A percentile compares a stretch with the other conserved stretches of the same genome.
phyloP scores from a whole-genome alignment of 2,113 vertebrate species.

The Ibidorhyncha struthersii region DNA sequence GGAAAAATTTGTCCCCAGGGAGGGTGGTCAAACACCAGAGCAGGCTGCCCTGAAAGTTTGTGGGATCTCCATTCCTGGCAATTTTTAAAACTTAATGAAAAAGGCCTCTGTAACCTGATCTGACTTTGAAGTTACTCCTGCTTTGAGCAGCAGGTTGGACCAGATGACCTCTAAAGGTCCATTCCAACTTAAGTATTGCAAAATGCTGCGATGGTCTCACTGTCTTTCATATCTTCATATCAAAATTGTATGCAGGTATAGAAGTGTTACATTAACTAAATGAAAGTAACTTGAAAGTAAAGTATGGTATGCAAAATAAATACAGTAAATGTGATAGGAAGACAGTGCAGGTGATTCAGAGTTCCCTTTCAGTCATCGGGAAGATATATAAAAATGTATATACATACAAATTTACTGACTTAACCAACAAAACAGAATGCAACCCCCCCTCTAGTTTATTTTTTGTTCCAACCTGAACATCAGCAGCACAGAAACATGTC shows the following conservation, averaged over 20 bases:
- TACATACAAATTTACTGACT: background rate
- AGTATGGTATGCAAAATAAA: background rate
- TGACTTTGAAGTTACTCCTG: background rate
- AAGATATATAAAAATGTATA: background rate
- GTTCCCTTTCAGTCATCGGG: background rate
- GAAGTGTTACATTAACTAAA: background rate
- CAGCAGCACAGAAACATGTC: background rate
- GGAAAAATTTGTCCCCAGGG: background rate
- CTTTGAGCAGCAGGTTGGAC: background rate
- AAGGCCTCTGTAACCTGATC: background rate
- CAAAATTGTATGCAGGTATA: background rate
- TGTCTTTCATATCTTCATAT: background rate
- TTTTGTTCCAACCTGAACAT: background rate
- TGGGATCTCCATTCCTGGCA: background rate
- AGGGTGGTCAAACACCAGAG: background rate
- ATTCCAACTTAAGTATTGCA: background rate
- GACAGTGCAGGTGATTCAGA: background rate
- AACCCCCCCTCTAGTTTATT: background rate
- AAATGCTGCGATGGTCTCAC: background rate
- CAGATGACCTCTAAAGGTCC: background rate
- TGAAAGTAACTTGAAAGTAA: background rate
- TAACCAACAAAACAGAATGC: background rate
- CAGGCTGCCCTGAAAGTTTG: background rate
- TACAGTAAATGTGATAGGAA: background rate
- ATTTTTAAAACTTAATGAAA: background rate